Evolutionary conservation across 2,113 vertebrate species (phyloP), one percentile per base, ranked within the genome.

Genomic region (Anolis sagrei): DNA sequence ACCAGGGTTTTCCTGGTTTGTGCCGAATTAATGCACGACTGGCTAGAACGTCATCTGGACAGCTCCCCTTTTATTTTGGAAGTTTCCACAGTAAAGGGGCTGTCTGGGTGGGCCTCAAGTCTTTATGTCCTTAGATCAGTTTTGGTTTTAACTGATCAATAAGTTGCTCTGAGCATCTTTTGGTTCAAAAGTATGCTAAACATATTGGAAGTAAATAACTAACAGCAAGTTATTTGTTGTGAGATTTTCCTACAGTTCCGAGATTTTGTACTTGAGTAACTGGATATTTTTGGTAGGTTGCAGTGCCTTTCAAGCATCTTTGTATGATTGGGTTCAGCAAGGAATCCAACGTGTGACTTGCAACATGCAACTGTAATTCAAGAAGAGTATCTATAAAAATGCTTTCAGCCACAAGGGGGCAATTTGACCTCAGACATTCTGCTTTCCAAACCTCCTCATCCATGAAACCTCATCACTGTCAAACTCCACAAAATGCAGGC

Each of bases 381-480:
- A 13, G 61, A n/a, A 87, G 10, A n/a, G 39, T 73, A 49, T 29
- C 8, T 32, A 76, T 84, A 54, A 72, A 88, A 32, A 39, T 64
- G 83, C 88, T n/a, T n/a, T n/a, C n/a, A n/a, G n/a, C n/a, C 92
- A 92, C 81, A 86, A 95, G 90, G 88, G 93, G 90, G 89, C 80
- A 90, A 87, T 93, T 94, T 91, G 87, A 89, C 93, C 86, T 90
- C 85, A 88, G 73, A 72, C 23, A 84, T 92, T 90, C 89, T 77
- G 14, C 44, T 83, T 61, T 73, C 69, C 70, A 62, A 39, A 82
- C 2, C 79, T 48, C 39, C 44, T 23, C 54, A 66, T 19, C 79
- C 69, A 76, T 80, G 77, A 89, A 91, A 83, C 5, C n/a, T 91
- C 78, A 58, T 51, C 62, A 9, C 69, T 85, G 51, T 80, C 81